Base-by-base conservation (phyloP, 2,113 vertebrate genomes). In the Micromys minutus region DNA sequence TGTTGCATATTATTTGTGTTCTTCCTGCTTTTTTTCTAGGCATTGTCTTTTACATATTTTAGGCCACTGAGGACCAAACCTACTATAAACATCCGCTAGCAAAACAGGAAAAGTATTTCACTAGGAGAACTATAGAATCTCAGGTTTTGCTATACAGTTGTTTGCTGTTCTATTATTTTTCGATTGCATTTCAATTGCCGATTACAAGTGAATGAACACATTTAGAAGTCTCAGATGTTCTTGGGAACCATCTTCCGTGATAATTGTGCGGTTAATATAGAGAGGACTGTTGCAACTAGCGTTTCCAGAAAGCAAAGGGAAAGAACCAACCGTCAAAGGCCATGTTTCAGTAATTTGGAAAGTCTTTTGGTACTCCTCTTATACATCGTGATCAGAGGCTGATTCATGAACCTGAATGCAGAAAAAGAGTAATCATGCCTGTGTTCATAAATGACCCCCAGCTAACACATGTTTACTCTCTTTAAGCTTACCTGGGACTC, bases 271-370 rank as follows among this genome's bases (percentile, higher is more conserved):
- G 45, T 92, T 77, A 50, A 89, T 88, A 59, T 50, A 26, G 19
- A 84, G 63, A 92, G 55, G 71, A 52, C 10, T 85, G 57, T n/a
- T 89, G 80, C 93, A 95, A 89, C 47, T 67, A 67, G 80, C 67
- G 89, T 89, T 81, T 77, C 29, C 34, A 83, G 74, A 79, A 31
- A 74, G 93, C 52, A 4, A 67, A 93, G 47, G 57, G 92, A 67
- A 90, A 57, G 11, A 12, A 24, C 9, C 22, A 12, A 24, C 9
- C 22, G 83, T 93, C 17, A 69, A 36, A 81, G 81, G 45, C 16
- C 42, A 50, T 39, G 61, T 69, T 79, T 90, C 63, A 65, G 71
- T 90, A 39, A 91, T 83, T 59, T 65, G 17, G 19, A 86, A 85
- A 42, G 42, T 63, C 47, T 93, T 74, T 39, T 19, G 16, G 17